Percentiles rank a stretch among this genome's conserved stretches.
These are phyloP conservation scores for Atherix ibis DNA, from an alignment of 2,888 invertebrate species.

Conservation along the genomic window DNA sequence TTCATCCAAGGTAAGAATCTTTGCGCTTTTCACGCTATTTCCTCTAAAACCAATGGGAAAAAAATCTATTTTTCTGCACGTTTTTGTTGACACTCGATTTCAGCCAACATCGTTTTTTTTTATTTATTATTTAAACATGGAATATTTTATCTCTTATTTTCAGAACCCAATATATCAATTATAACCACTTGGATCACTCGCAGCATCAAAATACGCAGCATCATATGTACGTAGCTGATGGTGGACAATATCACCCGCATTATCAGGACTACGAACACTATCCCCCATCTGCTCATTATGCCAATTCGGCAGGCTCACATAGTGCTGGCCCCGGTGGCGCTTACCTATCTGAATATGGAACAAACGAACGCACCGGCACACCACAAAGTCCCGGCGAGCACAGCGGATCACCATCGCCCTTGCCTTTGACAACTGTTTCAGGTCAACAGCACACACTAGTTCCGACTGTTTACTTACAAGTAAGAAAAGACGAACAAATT, in stretches of 20 bases:
- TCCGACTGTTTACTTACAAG: slow-evolving; percentile 39
- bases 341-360: slow-evolving; percentile 28
- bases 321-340: slow-evolving; percentile 12
- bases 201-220: slow-evolving; percentile 14
- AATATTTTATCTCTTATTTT: too few relatives aligned
- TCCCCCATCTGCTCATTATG: slow-evolving; percentile 32
- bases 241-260: slow-evolving; percentile 29
- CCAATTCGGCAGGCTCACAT: slow-evolving; percentile 24
- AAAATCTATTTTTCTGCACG: background rate
- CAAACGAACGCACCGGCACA: slow-evolving; percentile 34
- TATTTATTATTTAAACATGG: too few relatives aligned
- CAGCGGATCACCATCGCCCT: slow-evolving; percentile 38
- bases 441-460: slow-evolving; percentile 21
- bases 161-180: slow-evolving; percentile 34
- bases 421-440: slow-evolving; percentile 32
- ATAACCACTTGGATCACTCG: slow-evolving; percentile 21
- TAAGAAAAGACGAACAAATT: slow-evolving; percentile 33
- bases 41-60: too few relatives aligned
- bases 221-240: slow-evolving; percentile 13
- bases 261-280: slow-evolving; percentile 44
- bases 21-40: too few relatives aligned
- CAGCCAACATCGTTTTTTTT: too few relatives aligned
- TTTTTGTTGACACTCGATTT: slow-evolving; percentile 3
- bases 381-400: slow-evolving; percentile 42
- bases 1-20: slow-evolving; percentile 16